A percentile compares a stretch with the other conserved stretches of the same genome.
phyloP scores from a whole-genome alignment of 2,113 vertebrate species.

The Gymnobelideus leadbeateri region DNA sequence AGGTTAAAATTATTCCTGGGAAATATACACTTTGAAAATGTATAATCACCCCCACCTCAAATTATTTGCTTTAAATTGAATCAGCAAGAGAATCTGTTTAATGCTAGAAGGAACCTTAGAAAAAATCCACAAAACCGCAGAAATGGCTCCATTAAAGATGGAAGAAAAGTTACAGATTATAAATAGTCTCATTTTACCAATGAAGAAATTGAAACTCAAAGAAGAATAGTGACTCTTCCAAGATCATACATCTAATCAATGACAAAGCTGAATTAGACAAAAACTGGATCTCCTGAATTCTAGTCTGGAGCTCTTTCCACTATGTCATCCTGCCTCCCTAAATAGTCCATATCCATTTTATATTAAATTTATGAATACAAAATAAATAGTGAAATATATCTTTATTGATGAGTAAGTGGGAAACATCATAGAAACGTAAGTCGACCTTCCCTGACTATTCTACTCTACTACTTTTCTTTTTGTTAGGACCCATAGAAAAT shows the following conservation, averaged over 20 bases:
- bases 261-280: not conserved
- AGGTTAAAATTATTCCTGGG: slow-evolving; percentile 21
- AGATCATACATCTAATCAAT: not conserved
- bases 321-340: not conserved
- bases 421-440: not conserved
- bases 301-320: not conserved
- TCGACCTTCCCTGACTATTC: not conserved
- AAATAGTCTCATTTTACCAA: not conserved
- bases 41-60: not conserved
- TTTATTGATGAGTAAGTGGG: not conserved
- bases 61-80: not conserved
- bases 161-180: not conserved
- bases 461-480: not conserved
- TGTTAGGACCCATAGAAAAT: not conserved
- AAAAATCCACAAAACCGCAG: not conserved
- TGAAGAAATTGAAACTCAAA: not conserved
- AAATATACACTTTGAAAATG: not conserved
- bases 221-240: not conserved
- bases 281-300: not conserved
- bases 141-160: not conserved
- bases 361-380: not conserved
- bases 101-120: not conserved
- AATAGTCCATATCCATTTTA: not conserved
- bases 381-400: not conserved
- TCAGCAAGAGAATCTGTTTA: not conserved